These are phyloP conservation scores for Polydrusus cervinus DNA, from an alignment of 2,888 invertebrate species.

Conservation along the genomic window DNA sequence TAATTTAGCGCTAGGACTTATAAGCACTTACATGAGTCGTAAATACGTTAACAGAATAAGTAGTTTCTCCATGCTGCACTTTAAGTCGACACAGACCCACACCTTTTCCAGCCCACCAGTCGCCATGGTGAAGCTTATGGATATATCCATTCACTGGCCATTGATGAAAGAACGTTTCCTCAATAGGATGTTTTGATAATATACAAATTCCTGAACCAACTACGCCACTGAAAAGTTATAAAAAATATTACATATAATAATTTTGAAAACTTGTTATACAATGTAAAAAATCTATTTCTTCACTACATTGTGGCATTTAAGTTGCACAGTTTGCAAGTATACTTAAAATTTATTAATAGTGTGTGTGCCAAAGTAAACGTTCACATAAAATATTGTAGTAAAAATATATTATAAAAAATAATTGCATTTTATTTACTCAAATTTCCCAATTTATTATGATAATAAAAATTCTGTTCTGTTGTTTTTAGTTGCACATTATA, in stretches of 20 bases:
- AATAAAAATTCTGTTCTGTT: no score
- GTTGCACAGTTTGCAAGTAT: no score
- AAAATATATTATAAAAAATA: no score
- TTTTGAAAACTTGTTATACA: no score
- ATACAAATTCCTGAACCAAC: constrained; percentile 93
- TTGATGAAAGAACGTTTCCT: constrained; percentile 91
- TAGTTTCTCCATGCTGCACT: constrained; percentile 78
- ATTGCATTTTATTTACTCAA: no score
- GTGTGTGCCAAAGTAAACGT: no score
- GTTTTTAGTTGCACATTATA: no score
- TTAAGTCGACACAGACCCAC: constrained; percentile 87
- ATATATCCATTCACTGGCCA: constrained; percentile 99
- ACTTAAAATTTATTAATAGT: no score
- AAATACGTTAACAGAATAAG: constrained; percentile 87
- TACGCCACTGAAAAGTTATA: constrained; percentile 82
- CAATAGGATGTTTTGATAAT: constrained; percentile 87
- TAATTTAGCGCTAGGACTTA: no score
- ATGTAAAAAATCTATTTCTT: background rate
- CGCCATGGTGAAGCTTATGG: constrained; percentile 95
- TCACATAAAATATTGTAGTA: no score
- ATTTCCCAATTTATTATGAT: no score
- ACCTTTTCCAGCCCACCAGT: constrained; percentile 99
- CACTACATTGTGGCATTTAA: no score
- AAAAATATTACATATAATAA: background rate
- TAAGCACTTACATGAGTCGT: constrained; percentile 91